Percentiles rank a stretch among this genome's conserved stretches.
Conservation (phyloP, 1,140 invertebrate genomes). For the Ridgeia piscesae region DNA sequence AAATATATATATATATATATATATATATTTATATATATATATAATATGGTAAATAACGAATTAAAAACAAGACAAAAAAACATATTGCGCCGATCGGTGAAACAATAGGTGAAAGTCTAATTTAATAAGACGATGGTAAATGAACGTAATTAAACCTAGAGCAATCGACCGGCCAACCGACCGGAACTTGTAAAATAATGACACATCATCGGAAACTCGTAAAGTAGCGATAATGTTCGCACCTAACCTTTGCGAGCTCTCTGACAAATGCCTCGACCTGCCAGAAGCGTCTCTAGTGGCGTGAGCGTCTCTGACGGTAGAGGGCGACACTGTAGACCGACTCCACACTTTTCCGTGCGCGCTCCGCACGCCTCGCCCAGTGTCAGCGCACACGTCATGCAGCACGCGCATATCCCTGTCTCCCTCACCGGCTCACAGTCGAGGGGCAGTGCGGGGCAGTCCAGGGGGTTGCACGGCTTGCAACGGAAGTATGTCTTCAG, state of each 20-base stretch:
- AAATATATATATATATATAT: not conserved
- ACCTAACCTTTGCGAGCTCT: not conserved
- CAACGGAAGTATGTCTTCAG: not conserved
- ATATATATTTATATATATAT: not conserved
- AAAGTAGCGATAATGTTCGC: not conserved
- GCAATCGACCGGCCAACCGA: not conserved
- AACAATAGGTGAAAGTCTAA: too few relatives aligned
- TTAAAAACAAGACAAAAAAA: not conserved
- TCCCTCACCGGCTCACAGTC: constrained; percentile 6
- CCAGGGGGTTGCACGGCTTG: not conserved
- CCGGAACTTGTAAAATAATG: too few relatives aligned
- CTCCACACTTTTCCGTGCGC: not conserved
- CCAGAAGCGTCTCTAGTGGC: not conserved
- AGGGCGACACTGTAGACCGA: not conserved
- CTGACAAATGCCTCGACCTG: not conserved
- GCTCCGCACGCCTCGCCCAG: not conserved
- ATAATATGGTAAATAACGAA: too few relatives aligned
- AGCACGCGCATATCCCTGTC: constrained; percentile 1
- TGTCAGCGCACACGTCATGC: not conserved
- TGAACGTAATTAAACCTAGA: not conserved
- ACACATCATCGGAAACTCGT: not conserved
- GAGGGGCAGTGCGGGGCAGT: not conserved
- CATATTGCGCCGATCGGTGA: not conserved
- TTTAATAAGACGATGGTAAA: too few relatives aligned
- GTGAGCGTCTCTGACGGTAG: not conserved